These are phyloP conservation scores for Diceros bicornis DNA, from an alignment of 2,797 vertebrate genomes.

Conservation along the genomic window DNA sequence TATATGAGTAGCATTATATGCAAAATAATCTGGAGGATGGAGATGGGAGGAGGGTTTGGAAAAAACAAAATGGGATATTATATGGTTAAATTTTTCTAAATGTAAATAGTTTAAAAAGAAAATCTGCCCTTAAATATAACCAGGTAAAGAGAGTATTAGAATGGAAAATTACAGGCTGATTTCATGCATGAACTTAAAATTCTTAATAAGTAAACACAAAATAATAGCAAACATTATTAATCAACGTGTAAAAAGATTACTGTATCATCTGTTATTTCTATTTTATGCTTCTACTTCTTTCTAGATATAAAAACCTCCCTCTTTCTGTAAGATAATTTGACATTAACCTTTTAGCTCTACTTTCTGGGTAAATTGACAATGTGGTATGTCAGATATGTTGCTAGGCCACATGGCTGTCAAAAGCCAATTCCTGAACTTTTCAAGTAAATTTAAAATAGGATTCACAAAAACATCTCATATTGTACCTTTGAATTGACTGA, in stretches of 20 bases:
- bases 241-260: neutral
- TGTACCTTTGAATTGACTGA: neutral
- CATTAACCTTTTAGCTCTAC: neutral
- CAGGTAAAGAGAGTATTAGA: neutral
- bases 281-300: neutral
- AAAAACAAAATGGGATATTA: neutral
- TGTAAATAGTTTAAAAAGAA: neutral
- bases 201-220: neutral
- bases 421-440: neutral
- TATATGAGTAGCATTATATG: neutral
- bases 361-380: neutral
- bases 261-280: too few species aligned
- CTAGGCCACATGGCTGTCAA: neutral
- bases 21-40: neutral
- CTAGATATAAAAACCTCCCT: neutral
- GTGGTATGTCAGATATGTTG: too few species aligned
- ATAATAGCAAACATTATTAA: neutral
- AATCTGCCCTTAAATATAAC: neutral
- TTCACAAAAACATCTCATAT: neutral
- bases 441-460: neutral
- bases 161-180: neutral
- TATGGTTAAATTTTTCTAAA: neutral
- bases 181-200: neutral
- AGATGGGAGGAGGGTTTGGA: neutral
- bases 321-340: neutral